phyloP scores from a whole-genome alignment of 2,797 vertebrate species.

The Cheirogaleus major region DNA sequence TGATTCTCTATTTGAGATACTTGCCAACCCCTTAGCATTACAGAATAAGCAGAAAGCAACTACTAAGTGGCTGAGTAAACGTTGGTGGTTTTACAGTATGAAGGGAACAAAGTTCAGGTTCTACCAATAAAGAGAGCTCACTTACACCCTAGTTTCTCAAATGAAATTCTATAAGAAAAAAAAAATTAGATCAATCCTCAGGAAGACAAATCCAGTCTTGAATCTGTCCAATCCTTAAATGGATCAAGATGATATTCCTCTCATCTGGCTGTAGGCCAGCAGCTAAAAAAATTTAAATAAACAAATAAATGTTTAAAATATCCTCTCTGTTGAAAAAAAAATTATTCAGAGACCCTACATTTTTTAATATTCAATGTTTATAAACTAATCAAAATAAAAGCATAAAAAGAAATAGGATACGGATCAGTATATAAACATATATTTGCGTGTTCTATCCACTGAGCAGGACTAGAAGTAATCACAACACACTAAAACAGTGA shows the following conservation, averaged over 20 bases:
- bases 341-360: not conserved
- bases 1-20: not conserved
- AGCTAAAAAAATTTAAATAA: not conserved
- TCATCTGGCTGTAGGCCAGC: not conserved
- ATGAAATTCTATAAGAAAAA: not conserved
- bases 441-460: not conserved
- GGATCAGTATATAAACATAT: not conserved
- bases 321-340: not conserved
- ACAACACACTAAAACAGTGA: not conserved
- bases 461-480: not conserved
- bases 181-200: not conserved
- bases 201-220: not conserved
- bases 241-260: not conserved
- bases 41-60: not conserved
- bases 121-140: not conserved
- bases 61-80: not conserved
- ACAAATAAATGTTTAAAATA: not conserved
- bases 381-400: not conserved
- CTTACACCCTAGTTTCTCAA: not conserved
- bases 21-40: not conserved
- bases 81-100: not conserved
- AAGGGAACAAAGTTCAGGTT: not conserved
- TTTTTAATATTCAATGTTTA: not conserved
- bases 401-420: not conserved
- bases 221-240: not conserved